A percentile compares a stretch with the other conserved stretches of the same genome.
Conservation (phyloP, 2,888 invertebrate species). For the Acutogordius australiensis region DNA sequence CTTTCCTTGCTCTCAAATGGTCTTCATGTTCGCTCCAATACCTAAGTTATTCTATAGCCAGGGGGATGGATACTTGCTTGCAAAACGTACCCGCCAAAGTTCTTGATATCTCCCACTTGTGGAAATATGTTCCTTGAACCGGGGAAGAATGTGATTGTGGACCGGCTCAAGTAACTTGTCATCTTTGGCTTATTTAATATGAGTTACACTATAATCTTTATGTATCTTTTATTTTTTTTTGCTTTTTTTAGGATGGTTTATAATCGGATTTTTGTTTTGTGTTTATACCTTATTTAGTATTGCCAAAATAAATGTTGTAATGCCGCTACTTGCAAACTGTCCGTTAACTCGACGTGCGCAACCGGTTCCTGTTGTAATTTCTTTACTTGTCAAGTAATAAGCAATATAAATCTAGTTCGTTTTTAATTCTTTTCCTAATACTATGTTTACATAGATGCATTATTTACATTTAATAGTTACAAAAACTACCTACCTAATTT, state of each 20-base stretch:
- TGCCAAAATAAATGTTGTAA: constrained; percentile 59
- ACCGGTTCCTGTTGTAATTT: constrained; percentile 76
- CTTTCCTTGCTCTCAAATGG: constrained; percentile 48
- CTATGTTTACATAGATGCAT: no score
- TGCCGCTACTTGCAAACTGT: constrained; percentile 52
- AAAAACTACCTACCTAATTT: no score
- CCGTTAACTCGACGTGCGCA: constrained; percentile 65
- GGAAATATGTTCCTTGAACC: constrained; percentile 84
- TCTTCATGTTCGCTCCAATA: constrained; percentile 73
- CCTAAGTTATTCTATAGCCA: constrained; percentile 56
- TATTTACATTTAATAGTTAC: no score
- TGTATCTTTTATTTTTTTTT: no score
- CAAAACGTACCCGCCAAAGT: constrained; percentile 44
- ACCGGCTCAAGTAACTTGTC: constrained; percentile 25
- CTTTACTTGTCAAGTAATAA: constrained; percentile 27
- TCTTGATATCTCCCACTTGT: constrained; percentile 42
- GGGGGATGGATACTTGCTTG: constrained; percentile 80
- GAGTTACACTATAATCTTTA: no score
- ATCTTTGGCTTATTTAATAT: no score
- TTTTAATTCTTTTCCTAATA: no score
- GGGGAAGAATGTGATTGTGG: constrained; percentile 83
- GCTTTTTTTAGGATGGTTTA: no score
- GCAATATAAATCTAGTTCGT: no score
- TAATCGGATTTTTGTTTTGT: no score
- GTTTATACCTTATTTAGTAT: no score